phyloP scores from a whole-genome alignment of 2,797 vertebrate species.

The Orestias chungarensis region DNA sequence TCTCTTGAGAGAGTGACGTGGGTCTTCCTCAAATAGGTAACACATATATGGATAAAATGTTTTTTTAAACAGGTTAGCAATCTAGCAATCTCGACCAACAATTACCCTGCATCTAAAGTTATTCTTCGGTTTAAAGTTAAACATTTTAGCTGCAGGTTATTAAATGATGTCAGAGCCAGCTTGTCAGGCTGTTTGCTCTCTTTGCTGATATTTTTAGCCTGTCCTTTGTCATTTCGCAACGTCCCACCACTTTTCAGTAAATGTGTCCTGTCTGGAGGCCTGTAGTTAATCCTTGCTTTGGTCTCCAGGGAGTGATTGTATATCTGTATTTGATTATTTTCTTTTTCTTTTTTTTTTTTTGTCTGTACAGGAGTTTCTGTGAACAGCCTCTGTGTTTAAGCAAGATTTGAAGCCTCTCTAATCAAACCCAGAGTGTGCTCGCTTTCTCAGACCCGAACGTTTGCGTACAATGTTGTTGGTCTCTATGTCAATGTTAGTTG shows the following conservation, averaged over 20 bases:
- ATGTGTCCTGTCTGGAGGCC: slow-evolving; percentile 53
- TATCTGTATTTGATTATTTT: slow-evolving; percentile 44
- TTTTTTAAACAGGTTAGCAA: not conserved
- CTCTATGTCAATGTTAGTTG: slow-evolving; percentile 27
- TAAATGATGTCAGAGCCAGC: slow-evolving; percentile 23
- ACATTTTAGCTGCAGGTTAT: slow-evolving; percentile 13
- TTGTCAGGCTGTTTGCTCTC: slow-evolving; percentile 25
- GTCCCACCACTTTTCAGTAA: slow-evolving; percentile 41
- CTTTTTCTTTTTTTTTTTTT: slow-evolving; percentile 29
- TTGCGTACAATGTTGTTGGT: too few species aligned
- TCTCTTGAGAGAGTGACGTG: not conserved
- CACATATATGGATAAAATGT: not conserved
- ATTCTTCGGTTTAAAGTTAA: not conserved
- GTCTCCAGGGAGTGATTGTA: slow-evolving; percentile 48
- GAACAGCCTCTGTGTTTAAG: slow-evolving; percentile 21
- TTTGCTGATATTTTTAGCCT: slow-evolving; percentile 61
- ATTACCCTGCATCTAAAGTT: not conserved
- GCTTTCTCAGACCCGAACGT: slow-evolving; percentile 73
- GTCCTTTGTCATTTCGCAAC: slow-evolving; percentile 38
- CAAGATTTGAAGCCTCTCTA: slow-evolving; percentile 63
- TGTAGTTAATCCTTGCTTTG: slow-evolving; percentile 34
- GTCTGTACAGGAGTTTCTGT: slow-evolving; percentile 23
- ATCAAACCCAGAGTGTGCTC: slow-evolving; percentile 65
- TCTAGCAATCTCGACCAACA: not conserved
- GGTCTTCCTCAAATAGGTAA: not conserved